Evolutionary conservation across 2,888 invertebrate genomes (phyloP).

Genomic region (Deilephila elpenor): DNA sequence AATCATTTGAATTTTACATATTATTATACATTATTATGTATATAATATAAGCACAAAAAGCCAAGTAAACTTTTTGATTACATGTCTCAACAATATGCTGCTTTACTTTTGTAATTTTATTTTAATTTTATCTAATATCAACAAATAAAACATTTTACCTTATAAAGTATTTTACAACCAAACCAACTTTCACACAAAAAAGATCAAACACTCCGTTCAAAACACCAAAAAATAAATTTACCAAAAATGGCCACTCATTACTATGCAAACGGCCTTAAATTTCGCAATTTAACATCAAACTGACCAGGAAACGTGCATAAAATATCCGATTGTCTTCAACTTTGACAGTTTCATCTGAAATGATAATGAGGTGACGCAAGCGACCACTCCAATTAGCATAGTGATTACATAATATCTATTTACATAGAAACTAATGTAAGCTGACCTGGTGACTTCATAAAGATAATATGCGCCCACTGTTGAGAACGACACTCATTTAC

Average conservation of each 20-base stretch:
- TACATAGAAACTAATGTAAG: neutral
- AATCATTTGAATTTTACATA: too few relatives aligned
- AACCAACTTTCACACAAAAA: neutral
- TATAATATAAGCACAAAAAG: too few relatives aligned
- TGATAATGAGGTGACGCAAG: slow-evolving; percentile 11
- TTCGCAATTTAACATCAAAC: neutral
- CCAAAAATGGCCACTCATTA: neutral
- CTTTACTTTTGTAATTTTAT: too few relatives aligned
- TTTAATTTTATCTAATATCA: too few relatives aligned
- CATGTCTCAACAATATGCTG: too few relatives aligned
- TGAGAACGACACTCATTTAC: too few relatives aligned
- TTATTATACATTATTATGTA: too few relatives aligned
- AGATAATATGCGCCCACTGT: too few relatives aligned
- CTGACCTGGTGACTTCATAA: too few relatives aligned
- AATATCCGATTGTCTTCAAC: slow-evolving; percentile 1
- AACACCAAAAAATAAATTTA: neutral
- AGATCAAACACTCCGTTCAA: neutral
- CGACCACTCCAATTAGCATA: slow-evolving; percentile 4
- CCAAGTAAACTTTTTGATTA: too few relatives aligned
- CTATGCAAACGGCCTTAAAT: slow-evolving; percentile 10
- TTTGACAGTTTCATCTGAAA: slow-evolving; percentile 16
- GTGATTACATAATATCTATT: neutral
- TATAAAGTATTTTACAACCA: neutral
- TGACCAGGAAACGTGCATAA: neutral
- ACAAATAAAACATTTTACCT: too few relatives aligned